A percentile compares a stretch with the other conserved stretches of the same genome.
phyloP scores from a whole-genome alignment of 2,888 invertebrate species.

The Pocota personata region DNA sequence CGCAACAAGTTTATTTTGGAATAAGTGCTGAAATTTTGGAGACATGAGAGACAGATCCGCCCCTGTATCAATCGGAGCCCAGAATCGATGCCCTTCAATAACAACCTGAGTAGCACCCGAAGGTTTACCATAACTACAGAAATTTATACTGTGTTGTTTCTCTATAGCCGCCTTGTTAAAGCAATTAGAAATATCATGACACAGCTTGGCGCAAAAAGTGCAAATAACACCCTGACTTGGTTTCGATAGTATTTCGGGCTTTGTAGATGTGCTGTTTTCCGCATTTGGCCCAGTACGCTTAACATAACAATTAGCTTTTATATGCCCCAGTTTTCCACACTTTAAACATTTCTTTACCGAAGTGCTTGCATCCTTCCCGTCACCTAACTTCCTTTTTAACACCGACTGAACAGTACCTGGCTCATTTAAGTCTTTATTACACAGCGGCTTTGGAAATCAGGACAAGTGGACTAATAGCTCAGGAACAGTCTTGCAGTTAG shows the following conservation, averaged over 20 bases:
- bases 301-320: conserved; percentile 20
- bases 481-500: conserved; percentile 24
- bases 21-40: conserved; percentile 8
- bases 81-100: conserved; percentile 12
- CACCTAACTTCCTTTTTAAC: conserved; percentile 35
- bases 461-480: conserved; percentile 27
- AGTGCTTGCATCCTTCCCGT: conserved; percentile 11
- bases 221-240: not conserved
- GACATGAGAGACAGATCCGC: conserved; percentile 31
- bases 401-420: not conserved
- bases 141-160: conserved; percentile 18
- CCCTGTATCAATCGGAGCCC: conserved; percentile 11
- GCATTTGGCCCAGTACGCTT: not conserved
- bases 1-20: conserved; percentile 11
- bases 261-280: not conserved
- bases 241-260: not conserved
- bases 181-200: conserved; percentile 30
- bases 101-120: not conserved
- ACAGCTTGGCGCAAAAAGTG: conserved; percentile 9
- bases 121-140: conserved; percentile 3
- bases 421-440: not conserved
- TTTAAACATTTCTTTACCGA: conserved; percentile 29
- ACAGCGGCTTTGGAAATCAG: not conserved
- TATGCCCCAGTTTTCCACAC: conserved; percentile 29
- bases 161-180: conserved; percentile 37